These are phyloP conservation scores for Acleris cristana DNA, from an alignment of 2,888 invertebrate genomes.

Conservation along the genomic window DNA sequence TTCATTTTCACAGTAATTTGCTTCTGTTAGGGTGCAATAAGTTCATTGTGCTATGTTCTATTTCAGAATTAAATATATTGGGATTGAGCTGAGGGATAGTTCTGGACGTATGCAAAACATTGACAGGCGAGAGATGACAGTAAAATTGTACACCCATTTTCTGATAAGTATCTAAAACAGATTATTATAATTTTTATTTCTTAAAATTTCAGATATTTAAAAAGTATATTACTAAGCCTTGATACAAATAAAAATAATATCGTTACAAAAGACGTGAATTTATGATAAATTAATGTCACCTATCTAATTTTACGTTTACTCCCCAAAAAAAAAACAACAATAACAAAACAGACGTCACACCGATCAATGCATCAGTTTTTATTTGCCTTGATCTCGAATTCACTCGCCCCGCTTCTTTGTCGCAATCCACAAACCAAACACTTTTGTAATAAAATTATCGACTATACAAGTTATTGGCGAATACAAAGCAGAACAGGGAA, in stretches of 20 bases:
- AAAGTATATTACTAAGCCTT: too few species aligned
- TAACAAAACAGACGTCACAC: slow-evolving; percentile 38
- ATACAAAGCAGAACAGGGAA: slow-evolving; percentile 60
- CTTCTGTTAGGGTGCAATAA: slow-evolving; percentile 71
- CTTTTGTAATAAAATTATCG: slow-evolving; percentile 55
- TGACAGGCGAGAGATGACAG: too few species aligned
- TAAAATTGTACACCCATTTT: too few species aligned
- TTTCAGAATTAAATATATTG: slow-evolving; percentile 78
- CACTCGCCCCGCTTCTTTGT: slow-evolving; percentile 50
- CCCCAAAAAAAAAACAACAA: slow-evolving; percentile 51
- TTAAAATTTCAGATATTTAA: too few species aligned
- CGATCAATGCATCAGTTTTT: slow-evolving; percentile 49
- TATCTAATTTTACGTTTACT: slow-evolving; percentile 57
- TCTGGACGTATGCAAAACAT: background rate
- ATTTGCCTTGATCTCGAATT: slow-evolving; percentile 62
- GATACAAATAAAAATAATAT: too few species aligned
- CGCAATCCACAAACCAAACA: slow-evolving; percentile 68
- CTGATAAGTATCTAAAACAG: too few species aligned
- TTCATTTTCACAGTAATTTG: slow-evolving; percentile 82
- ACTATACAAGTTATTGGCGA: slow-evolving; percentile 48
- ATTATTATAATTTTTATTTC: too few species aligned
- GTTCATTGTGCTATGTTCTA: slow-evolving; percentile 70
- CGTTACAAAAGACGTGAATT: too few species aligned
- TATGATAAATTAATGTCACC: too few species aligned
- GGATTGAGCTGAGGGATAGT: slow-evolving; percentile 64